These are phyloP conservation scores for Cheilosia soror DNA, from an alignment of 2,888 invertebrate genomes.

Conservation along the genomic window DNA sequence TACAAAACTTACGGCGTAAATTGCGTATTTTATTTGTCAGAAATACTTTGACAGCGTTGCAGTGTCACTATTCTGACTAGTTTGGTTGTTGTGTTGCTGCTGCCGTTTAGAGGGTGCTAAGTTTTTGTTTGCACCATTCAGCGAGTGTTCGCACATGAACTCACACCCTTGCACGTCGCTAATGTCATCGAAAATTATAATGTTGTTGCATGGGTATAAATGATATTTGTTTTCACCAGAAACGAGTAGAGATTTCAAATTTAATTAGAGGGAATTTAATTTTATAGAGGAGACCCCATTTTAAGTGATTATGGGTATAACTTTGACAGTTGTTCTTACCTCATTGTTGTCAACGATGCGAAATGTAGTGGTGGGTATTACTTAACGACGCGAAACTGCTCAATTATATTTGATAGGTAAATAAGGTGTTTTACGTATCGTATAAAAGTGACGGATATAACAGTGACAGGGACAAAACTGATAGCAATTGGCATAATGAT, in stretches of 20 bases:
- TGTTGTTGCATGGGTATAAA: constrained; percentile 2
- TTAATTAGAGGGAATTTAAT: constrained; percentile 35
- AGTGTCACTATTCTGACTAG: constrained; percentile 16
- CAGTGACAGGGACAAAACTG: too few relatives aligned
- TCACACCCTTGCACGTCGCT: constrained; percentile 20
- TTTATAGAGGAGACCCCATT: neutral
- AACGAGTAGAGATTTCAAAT: constrained; percentile 38
- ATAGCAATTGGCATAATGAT: neutral
- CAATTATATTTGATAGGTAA: neutral
- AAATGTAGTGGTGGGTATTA: neutral
- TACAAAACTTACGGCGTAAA: constrained; percentile 53
- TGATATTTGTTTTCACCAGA: constrained; percentile 9
- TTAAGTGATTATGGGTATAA: constrained; percentile 26
- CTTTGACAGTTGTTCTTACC: constrained; percentile 31
- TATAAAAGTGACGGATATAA: too few relatives aligned
- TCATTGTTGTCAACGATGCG: neutral
- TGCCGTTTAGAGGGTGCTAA: constrained; percentile 17
- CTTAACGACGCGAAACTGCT: neutral
- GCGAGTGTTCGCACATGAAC: constrained; percentile 4
- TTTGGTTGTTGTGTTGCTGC: neutral
- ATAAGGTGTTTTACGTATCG: neutral
- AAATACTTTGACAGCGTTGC: constrained; percentile 37
- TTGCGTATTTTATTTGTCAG: constrained; percentile 57
- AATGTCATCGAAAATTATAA: constrained; percentile 54
- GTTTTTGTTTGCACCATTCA: neutral